Percentiles rank a stretch among this genome's conserved stretches.
These are phyloP conservation scores for Drosophila hamatofila DNA, from an alignment of 2,888 invertebrate species.

Conservation along the genomic window DNA sequence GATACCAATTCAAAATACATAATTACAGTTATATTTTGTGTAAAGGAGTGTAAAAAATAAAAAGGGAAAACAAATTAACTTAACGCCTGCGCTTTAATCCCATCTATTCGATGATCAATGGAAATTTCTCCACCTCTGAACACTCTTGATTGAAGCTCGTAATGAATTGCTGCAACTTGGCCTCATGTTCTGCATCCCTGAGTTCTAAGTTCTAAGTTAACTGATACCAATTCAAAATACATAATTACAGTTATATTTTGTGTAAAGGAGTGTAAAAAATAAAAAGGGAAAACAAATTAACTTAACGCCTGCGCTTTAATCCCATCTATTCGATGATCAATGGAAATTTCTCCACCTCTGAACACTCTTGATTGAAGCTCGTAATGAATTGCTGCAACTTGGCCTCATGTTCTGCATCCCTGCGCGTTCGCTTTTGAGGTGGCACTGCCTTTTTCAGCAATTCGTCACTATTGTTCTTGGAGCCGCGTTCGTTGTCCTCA, in stretches of 20 bases:
- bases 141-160: slow-evolving; percentile 83
- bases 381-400: slow-evolving; percentile 74
- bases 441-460: slow-evolving; percentile 57
- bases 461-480: slow-evolving; percentile 29
- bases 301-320: not conserved
- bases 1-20: not conserved
- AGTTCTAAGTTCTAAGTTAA: no score
- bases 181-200: slow-evolving; percentile 53
- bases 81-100: not conserved
- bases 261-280: no score
- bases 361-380: slow-evolving; percentile 83
- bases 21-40: not conserved
- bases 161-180: slow-evolving; percentile 72
- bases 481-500: slow-evolving; percentile 57
- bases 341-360: slow-evolving; percentile 81
- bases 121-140: slow-evolving; percentile 81
- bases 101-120: slow-evolving; percentile 77
- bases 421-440: slow-evolving; percentile 53
- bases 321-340: slow-evolving; percentile 75
- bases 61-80: not conserved
- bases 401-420: slow-evolving; percentile 51
- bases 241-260: no score
- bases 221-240: no score
- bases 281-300: not conserved
- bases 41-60: not conserved